Base-by-base conservation (phyloP, 1,140 invertebrate species). In the Drosophila mayri region DNA sequence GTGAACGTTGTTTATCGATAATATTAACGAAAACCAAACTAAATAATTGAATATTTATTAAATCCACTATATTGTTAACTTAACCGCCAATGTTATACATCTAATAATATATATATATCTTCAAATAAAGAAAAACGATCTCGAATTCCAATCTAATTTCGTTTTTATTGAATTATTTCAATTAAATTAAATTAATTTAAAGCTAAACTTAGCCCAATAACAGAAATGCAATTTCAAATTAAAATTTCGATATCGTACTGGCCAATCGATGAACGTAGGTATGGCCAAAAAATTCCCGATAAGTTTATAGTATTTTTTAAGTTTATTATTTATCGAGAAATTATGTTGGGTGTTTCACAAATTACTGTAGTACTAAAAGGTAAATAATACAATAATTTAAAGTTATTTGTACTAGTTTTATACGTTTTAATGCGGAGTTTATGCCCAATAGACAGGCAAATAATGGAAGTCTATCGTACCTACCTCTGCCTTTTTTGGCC, bases 61-160 rank as follows among this genome's bases (percentile, higher is more conserved):
- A 66, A 76, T 44, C 40, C 62, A 70, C 18, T 54, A 47, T 76
- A 86, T 79, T 86, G 82, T 81, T 86, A 86, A 76, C 66, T 81
- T 86, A 86, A 79, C 66, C 79, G 61, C 59, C 58, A 74, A 87
- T 76, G 83, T 87, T 87, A 85, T 66, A 66, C 46, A 57, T 62
- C 57, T 61, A 49, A 49, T 49, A 49, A 47, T 47, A 47, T 46
- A 60, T 43, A 41, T 61, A 61, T 62, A 62, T 75, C 57, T 79
- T 70, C 50, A 65, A 79, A 73, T 67, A 68, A 84, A 68, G 61
- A 59, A 12, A 76, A 84, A 71, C 52, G 68, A 80, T 70, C 58
- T 63, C 59, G 71, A 80, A 67, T 52, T 68, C 60, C 30, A 52
- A 63, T n/a, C n/a, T 12, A 28, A 50, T 28, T 22, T 11, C 14